Evolutionary conservation across 1,140 invertebrate genomes (phyloP), one percentile per base, ranked within the genome.

Genomic region (Drosophila lacteicornis): DNA sequence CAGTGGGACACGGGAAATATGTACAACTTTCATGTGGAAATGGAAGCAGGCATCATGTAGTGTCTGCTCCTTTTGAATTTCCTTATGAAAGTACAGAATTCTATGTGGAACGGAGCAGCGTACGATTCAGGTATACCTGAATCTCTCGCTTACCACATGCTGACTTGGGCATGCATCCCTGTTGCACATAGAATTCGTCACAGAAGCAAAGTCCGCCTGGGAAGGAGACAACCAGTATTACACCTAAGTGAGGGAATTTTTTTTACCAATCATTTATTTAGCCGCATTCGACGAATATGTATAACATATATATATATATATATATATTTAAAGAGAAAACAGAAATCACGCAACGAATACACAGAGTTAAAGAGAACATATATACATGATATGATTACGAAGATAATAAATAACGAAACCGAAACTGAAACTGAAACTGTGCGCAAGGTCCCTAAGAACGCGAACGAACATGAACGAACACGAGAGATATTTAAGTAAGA

Each of bases 261-360:
- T 55, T 55, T 38, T 22, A 55, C 9, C n/a, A 49, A 71, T 70
- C 36, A 40, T 68, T 71, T 71, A 71, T 58, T 75, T 71, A 63
- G 47, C 47, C 25, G 56, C 57, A 68, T 68, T 73, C 63, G 55
- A 73, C 63, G 55, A 58, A 76, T 75, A 76, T 75, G 61, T 76
- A 57, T 66, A 76, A 76, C 61, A 76, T 76, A 75, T 75, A 61
- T 53, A 33, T 33, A 33, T 33, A 33, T n/a, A n/a, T 30, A 45
- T 67, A 69, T 36, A 56, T 67, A 58, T 75, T 65, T 66, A 76
- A 47, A 76, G 47, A 73, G 74, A 62, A 76, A 76, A 55, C 33
- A 38, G 22, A 55, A 73, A 59, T 67, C 74, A 76, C 74, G 61
- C 74, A 76, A 76, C 75, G 75, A 77, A 77, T 76, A 77, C 75